Evolutionary conservation across 1,140 invertebrate species (phyloP), one percentile per base, ranked within the genome.

Genomic region (Aphaenogaster ashmeadi): DNA sequence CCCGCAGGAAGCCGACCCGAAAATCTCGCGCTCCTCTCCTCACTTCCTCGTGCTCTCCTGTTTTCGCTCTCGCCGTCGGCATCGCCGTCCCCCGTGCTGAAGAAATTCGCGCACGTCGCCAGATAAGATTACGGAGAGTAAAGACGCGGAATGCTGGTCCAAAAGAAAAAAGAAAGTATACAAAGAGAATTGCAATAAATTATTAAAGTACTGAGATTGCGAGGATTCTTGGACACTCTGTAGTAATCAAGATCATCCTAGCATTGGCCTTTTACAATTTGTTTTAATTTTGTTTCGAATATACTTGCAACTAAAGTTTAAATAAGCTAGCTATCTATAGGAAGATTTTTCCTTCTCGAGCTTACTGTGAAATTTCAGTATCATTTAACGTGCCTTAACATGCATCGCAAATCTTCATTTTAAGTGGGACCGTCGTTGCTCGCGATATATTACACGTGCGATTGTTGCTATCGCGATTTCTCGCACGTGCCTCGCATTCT

Each of bases 1-100:
- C 33, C 80, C 41, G 80, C 80, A 83, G 80, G 41, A 83, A 83
- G 13, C 54, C 80, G 80, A 83, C 27, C 67, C 80, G 54, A 84
- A 84, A 84, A 84, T 84, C 69, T 84, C 66, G 64, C 80, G 52
- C 44, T 74, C 8, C 54, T 74, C 69, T 75, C n/a, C 33, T 44
- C 67, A 4, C 50, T 79, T 79, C 62, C 60, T 86, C 41, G 71
- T 79, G 18, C 36, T 66, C 50, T 75, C 41, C 15, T 13, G 3
- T 38, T 47, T 27, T 41, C 54, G 1, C 8, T 56, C 54, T 86
- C 56, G 13, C 18, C 4, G 33, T 66, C 58, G 72, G 7, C 21
- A 5, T 84, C 15, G 27, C 27, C 15, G n/a, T 33, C 18, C 41
- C 33, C 47, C 15, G 15, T n/a, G 36, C 0, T 18, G 38, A 38